These are phyloP conservation scores for Eulacestoma nigropectus DNA, from an alignment of 2,113 vertebrate genomes.

Conservation along the genomic window DNA sequence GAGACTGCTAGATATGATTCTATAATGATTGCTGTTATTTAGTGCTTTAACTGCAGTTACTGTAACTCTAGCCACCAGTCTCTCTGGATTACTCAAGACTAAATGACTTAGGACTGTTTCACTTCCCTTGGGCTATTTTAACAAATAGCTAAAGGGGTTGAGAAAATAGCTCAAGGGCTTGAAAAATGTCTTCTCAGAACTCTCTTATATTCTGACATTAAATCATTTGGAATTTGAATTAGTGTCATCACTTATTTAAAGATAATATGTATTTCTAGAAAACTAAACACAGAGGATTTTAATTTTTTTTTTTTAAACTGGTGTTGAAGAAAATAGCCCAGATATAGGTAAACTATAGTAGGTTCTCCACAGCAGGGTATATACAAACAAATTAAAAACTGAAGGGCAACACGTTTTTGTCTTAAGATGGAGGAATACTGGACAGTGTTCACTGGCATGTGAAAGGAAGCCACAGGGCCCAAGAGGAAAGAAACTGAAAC, in stretches of 20 bases:
- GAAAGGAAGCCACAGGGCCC: rapidly evolving
- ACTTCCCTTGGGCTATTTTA: not conserved
- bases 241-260: not conserved
- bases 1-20: not conserved
- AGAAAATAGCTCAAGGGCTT: constrained; percentile 5
- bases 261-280: not conserved
- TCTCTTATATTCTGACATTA: not conserved
- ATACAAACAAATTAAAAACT: not conserved
- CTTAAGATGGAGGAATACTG: not conserved
- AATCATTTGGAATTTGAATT: not conserved
- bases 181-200: not conserved
- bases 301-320: not conserved
- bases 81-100: not conserved
- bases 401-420: not conserved
- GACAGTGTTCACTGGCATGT: rapidly evolving
- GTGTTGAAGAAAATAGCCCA: not conserved
- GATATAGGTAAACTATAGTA: not conserved
- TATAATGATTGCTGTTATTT: not conserved
- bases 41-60: not conserved
- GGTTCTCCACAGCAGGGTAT: not conserved
- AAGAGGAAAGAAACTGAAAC: not conserved
- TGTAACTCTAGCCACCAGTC: not conserved
- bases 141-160: not conserved
- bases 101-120: not conserved
- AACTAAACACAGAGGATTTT: not conserved